Evolutionary conservation across 1,140 invertebrate species (phyloP).

Genomic region (Drosophila sturtevanti): DNA sequence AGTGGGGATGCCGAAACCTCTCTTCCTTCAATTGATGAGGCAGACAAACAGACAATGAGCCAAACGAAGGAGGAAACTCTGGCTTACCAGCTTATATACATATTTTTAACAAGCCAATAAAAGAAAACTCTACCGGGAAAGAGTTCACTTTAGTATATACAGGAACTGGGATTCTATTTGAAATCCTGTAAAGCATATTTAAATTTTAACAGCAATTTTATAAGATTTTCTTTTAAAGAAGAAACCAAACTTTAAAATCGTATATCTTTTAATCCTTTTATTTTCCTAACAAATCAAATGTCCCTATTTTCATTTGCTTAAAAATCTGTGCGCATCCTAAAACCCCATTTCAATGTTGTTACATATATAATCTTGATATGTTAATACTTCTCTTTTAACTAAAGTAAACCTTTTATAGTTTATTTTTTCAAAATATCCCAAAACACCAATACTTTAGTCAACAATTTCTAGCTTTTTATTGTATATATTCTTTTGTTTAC

Average conservation of each 20-base stretch:
- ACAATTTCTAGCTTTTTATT: neutral
- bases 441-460: neutral
- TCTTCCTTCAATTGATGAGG: conserved; percentile 33
- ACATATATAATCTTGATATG: no score
- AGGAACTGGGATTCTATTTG: neutral
- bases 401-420: neutral
- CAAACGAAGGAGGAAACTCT: conserved; percentile 10
- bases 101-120: conserved; percentile 21
- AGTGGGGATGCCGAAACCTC: conserved; percentile 23
- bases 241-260: no score
- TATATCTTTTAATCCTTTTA: no score
- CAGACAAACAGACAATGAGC: conserved; percentile 24
- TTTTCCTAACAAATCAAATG: no score
- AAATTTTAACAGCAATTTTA: neutral
- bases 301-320: no score
- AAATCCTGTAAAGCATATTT: neutral
- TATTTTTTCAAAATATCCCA: neutral
- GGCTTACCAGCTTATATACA: conserved; percentile 32
- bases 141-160: neutral
- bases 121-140: neutral
- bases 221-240: no score
- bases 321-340: no score
- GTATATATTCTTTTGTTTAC: neutral
- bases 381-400: no score
- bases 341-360: no score